Evolutionary conservation across 2,113 vertebrate species (phyloP).

Genomic region (Fulica atra): DNA sequence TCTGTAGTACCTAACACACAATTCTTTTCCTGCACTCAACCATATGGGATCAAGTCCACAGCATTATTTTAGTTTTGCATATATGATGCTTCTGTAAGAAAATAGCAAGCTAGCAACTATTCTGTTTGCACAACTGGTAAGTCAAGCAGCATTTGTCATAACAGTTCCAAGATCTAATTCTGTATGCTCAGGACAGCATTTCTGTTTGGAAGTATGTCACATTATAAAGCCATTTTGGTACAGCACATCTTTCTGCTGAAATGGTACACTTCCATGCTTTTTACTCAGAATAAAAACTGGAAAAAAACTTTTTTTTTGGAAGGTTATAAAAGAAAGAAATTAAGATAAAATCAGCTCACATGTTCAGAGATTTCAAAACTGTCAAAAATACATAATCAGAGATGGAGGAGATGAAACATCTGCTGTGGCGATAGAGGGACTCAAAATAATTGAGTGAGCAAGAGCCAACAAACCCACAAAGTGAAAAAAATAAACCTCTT

Average conservation of each 20-base stretch:
- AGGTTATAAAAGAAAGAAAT: slow-evolving; percentile 16
- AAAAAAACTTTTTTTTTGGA: not conserved
- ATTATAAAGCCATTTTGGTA: not conserved
- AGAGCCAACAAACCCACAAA: not conserved
- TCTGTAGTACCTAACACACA: not conserved
- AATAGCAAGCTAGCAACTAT: not conserved
- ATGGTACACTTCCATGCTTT: not conserved
- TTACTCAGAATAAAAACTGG: not conserved
- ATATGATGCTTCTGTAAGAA: not conserved
- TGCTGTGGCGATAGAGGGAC: not conserved
- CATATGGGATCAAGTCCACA: rapidly evolving
- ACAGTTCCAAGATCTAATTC: not conserved
- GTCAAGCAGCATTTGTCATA: not conserved
- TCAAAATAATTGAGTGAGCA: not conserved
- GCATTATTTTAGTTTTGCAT: not conserved
- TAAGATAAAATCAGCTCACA: not conserved
- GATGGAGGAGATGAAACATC: not conserved
- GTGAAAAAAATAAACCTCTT: not conserved
- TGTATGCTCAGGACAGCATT: not conserved
- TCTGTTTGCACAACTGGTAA: not conserved
- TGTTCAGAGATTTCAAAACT: not conserved
- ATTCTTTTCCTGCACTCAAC: not conserved
- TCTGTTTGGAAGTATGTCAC: not conserved
- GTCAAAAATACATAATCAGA: slow-evolving; percentile 3
- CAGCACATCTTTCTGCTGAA: not conserved